A percentile compares a stretch with the other conserved stretches of the same genome.
Conservation (phyloP, 2,797 vertebrate genomes). For the Fistularia tabacaria region DNA sequence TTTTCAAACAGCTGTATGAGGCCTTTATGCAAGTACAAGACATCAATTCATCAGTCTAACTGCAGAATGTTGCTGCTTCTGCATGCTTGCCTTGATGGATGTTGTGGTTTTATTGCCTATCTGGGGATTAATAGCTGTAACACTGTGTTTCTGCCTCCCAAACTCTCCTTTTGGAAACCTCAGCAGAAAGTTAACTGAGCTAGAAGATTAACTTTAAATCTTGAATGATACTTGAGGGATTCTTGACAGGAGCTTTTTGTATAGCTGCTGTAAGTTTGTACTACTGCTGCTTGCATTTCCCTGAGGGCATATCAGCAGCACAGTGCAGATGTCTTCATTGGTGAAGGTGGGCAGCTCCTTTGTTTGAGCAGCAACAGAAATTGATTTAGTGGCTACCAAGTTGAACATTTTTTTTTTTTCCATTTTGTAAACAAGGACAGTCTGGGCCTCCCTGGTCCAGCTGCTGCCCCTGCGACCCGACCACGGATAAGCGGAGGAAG, state of each 20-base stretch:
- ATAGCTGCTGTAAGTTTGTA: neutral
- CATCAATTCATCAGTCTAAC: constrained; percentile 17
- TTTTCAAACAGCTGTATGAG: neutral
- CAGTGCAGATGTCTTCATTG: no score
- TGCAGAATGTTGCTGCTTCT: constrained; percentile 13
- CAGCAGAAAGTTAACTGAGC: constrained; percentile 2
- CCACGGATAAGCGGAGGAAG: no score
- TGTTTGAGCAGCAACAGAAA: no score
- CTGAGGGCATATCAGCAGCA: neutral
- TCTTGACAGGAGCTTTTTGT: no score
- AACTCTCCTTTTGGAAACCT: constrained; percentile 21
- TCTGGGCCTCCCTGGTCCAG: no score
- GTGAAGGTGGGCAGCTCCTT: no score
- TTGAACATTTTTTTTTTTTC: no score
- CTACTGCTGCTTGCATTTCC: neutral
- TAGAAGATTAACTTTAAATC: neutral
- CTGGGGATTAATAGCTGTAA: constrained; percentile 14
- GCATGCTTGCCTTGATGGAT: constrained; percentile 17
- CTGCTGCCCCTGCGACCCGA: no score
- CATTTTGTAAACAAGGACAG: no score
- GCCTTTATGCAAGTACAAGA: constrained; percentile 6
- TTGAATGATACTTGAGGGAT: no score
- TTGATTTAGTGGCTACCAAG: no score
- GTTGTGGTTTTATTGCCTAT: constrained; percentile 29
- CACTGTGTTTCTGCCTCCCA: constrained; percentile 21